phyloP scores from a whole-genome alignment of 2,113 vertebrate species.

The Microtus oregoni region DNA sequence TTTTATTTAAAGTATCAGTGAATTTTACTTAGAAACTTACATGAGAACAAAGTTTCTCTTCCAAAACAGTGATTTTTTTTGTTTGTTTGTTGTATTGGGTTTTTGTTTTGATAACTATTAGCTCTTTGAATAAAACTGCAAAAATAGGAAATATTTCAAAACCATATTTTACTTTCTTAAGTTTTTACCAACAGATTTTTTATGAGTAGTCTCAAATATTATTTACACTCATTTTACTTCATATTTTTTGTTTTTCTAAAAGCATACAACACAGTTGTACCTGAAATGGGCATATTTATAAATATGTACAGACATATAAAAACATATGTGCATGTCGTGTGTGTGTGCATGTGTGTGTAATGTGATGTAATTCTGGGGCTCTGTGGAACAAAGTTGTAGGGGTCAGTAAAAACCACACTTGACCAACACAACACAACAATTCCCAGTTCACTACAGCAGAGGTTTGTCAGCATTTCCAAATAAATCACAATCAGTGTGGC shows the following conservation, averaged over 20 bases:
- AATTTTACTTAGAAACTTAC: slow-evolving; percentile 13
- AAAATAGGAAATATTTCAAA: background rate
- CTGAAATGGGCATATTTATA: background rate
- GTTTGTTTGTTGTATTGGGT: background rate
- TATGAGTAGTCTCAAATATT: background rate
- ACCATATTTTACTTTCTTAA: slow-evolving; percentile 1
- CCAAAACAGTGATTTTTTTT: background rate
- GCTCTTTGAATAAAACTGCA: background rate
- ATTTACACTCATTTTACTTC: background rate
- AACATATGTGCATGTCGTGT: background rate
- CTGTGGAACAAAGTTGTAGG: slow-evolving; percentile 2
- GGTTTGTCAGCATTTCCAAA: slow-evolving; percentile 40
- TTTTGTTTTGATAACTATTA: background rate
- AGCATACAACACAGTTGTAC: background rate
- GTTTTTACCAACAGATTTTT: slow-evolving; percentile 37
- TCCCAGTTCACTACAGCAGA: slow-evolving; percentile 47
- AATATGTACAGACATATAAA: background rate
- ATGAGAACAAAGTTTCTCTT: slow-evolving; percentile 29
- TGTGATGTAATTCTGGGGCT: background rate
- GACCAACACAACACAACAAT: background rate
- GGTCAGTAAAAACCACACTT: background rate
- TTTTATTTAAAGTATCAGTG: slow-evolving; percentile 2
- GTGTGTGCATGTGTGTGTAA: background rate
- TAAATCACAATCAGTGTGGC: slow-evolving; percentile 55
- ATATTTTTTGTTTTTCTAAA: slow-evolving; percentile 14